Percentiles rank a stretch among this genome's conserved stretches.
Evolutionary conservation across 2,888 invertebrate species (phyloP).

Genomic region (Meloe dianella): DNA sequence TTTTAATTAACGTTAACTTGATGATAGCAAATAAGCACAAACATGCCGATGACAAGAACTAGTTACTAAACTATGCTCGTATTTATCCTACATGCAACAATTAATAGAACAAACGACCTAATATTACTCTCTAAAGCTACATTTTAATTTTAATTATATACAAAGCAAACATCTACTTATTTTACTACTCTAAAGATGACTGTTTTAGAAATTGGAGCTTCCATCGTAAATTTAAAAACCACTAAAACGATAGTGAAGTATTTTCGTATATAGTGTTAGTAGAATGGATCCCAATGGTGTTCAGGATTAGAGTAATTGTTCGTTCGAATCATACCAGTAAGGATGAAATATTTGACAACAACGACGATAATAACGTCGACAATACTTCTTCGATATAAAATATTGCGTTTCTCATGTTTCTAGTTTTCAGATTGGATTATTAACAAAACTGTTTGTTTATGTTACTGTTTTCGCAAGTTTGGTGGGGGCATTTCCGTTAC

Average conservation of each 20-base stretch:
- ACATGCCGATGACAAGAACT: background rate
- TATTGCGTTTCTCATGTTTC: no score
- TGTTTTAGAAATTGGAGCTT: background rate
- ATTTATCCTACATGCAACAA: background rate
- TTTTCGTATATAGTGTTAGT: background rate
- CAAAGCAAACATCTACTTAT: background rate
- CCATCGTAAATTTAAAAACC: background rate
- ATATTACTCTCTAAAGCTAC: background rate
- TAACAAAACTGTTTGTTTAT: no score
- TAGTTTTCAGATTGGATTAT: no score
- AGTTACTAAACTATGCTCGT: constrained; percentile 1
- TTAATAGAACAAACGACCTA: background rate
- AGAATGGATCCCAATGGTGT: background rate
- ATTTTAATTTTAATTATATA: constrained; percentile 9
- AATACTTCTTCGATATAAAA: background rate
- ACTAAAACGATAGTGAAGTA: background rate
- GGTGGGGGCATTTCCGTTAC: no score
- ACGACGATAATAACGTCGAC: background rate
- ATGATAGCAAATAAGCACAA: background rate
- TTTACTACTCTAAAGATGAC: background rate
- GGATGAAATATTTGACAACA: background rate
- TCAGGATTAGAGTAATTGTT: background rate
- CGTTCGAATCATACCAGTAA: constrained; percentile 5
- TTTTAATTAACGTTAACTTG: constrained; percentile 11
- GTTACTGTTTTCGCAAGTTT: no score